Percentiles rank a stretch among this genome's conserved stretches.
Conservation (phyloP, 2,888 invertebrate species). For the Drosophila pseudotakahashii region DNA sequence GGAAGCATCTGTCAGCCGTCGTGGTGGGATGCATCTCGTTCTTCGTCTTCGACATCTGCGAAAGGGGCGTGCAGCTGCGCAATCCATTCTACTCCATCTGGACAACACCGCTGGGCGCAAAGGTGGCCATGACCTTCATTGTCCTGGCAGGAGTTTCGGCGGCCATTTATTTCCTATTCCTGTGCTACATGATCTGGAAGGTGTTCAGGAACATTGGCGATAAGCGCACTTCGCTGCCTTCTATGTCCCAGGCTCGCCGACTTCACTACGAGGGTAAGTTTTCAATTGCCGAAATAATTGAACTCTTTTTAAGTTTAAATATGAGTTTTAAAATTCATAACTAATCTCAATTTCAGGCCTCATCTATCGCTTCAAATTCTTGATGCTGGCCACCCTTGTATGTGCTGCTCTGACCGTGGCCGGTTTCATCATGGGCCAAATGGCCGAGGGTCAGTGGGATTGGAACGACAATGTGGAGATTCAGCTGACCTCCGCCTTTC, state of each 20-base stretch:
- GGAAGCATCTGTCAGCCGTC: constrained; percentile 97
- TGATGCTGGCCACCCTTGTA: constrained; percentile 96
- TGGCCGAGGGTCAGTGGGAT: constrained; percentile 97
- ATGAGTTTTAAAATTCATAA: neutral
- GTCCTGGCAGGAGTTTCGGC: constrained; percentile 96
- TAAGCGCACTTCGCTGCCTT: constrained; percentile 93
- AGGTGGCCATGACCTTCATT: constrained; percentile 87
- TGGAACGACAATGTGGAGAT: constrained; percentile 95
- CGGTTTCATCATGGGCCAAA: constrained; percentile 97
- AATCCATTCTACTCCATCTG: constrained; percentile 99
- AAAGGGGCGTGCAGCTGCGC: constrained; percentile 96
- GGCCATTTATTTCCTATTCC: constrained; percentile 95
- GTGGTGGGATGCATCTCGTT: constrained; percentile 95
- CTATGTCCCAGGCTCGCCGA: constrained; percentile 95
- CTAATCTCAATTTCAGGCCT: constrained; percentile 84
- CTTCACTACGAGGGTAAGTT: constrained; percentile 94
- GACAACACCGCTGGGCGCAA: constrained; percentile 96
- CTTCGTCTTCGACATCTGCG: constrained; percentile 98
- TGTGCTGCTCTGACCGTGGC: constrained; percentile 97
- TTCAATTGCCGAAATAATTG: neutral
- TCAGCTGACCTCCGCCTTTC: constrained; percentile 98
- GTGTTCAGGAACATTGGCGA: constrained; percentile 96
- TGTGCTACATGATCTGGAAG: constrained; percentile 96
- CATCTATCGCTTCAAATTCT: constrained; percentile 98
- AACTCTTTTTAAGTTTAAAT: too few relatives aligned